These are phyloP conservation scores for Pegoplata infirma DNA, from an alignment of 2,888 invertebrate species.

Conservation along the genomic window DNA sequence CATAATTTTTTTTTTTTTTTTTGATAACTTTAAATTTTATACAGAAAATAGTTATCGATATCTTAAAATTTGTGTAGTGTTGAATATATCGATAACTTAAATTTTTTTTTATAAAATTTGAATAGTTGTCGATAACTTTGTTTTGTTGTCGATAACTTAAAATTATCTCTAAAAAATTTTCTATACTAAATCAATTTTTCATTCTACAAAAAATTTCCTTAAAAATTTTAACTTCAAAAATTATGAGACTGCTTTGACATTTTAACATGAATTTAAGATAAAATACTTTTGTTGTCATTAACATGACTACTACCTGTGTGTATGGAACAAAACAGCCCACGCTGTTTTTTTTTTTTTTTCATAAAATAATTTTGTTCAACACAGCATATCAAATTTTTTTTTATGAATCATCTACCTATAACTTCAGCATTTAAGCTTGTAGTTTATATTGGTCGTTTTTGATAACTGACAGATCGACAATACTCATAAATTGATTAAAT, in stretches of 20 bases:
- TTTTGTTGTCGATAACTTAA: too few species aligned
- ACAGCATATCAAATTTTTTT: background rate
- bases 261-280: conserved; percentile 48
- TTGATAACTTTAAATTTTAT: too few species aligned
- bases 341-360: conserved; percentile 12
- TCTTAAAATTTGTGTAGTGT: too few species aligned
- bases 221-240: background rate
- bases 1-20: too few species aligned
- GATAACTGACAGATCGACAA: conserved; percentile 61
- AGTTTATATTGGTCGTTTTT: conserved; percentile 54
- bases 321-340: conserved; percentile 44
- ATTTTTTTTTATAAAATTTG: too few species aligned
- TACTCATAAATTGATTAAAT: conserved; percentile 61
- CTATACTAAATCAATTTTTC: too few species aligned
- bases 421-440: conserved; percentile 43
- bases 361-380: background rate
- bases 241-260: conserved; percentile 43
- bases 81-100: too few species aligned
- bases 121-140: too few species aligned
- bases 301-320: conserved; percentile 56
- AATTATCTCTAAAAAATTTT: too few species aligned
- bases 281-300: conserved; percentile 38
- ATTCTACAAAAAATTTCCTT: background rate
- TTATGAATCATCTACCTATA: conserved; percentile 37
- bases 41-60: too few species aligned